These are phyloP conservation scores for Acestrorhynchus altus DNA, from an alignment of 2,797 vertebrate genomes.

Conservation along the genomic window DNA sequence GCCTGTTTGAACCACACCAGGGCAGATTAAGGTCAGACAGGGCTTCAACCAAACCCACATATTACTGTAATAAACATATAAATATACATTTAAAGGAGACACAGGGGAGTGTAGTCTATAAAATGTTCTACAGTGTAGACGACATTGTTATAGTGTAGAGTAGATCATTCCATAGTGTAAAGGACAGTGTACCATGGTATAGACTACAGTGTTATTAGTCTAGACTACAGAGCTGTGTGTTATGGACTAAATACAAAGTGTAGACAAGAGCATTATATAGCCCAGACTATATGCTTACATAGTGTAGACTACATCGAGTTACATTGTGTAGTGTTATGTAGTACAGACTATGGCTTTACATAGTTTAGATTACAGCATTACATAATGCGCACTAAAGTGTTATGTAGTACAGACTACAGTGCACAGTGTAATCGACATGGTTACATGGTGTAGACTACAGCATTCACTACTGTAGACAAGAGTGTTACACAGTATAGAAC, in stretches of 20 bases:
- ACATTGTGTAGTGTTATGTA: background rate
- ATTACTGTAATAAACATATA: no score
- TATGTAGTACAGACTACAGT: background rate
- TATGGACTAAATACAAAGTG: background rate
- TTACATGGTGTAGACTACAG: background rate
- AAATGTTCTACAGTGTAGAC: background rate
- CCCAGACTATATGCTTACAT: background rate
- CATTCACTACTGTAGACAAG: no score
- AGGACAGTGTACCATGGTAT: background rate
- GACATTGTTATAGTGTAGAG: no score
- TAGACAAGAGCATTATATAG: background rate
- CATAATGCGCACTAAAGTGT: background rate
- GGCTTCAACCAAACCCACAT: no score
- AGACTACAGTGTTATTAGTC: background rate
- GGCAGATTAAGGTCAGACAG: background rate
- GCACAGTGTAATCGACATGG: background rate
- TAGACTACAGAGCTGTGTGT: background rate
- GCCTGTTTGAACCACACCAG: no score
- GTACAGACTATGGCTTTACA: background rate
- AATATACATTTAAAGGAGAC: no score
- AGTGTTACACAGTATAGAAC: background rate
- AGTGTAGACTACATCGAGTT: background rate
- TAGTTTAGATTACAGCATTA: background rate
- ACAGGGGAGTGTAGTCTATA: background rate
- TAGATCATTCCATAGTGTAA: no score